phyloP scores from a whole-genome alignment of 2,888 invertebrate genomes.

The Macrophya alboannulata region DNA sequence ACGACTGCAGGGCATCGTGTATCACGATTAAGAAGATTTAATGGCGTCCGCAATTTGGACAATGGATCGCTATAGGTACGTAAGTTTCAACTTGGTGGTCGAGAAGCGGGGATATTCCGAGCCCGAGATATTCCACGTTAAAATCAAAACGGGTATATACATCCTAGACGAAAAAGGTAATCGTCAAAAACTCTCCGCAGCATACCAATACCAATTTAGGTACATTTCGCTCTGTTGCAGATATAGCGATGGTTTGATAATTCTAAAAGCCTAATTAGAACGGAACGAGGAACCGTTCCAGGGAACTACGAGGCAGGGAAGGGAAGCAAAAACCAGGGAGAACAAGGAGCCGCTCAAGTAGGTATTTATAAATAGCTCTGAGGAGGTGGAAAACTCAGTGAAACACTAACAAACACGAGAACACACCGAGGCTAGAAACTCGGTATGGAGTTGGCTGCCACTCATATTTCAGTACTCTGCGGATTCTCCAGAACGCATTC shows the following conservation, averaged over 20 bases:
- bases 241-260: slow-evolving; percentile 15
- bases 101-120: neutral
- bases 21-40: slow-evolving; percentile 57
- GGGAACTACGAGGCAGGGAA: slow-evolving; percentile 50
- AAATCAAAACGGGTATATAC: neutral
- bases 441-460: slow-evolving; percentile 38
- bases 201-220: neutral
- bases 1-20: slow-evolving; percentile 52
- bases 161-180: neutral
- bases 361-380: slow-evolving; percentile 49
- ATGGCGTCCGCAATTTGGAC: slow-evolving; percentile 56
- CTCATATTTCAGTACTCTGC: slow-evolving; percentile 42
- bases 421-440: slow-evolving; percentile 28
- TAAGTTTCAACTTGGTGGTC: slow-evolving; percentile 45
- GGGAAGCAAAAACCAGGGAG: slow-evolving; percentile 49
- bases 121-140: neutral
- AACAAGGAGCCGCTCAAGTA: slow-evolving; percentile 40
- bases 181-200: neutral
- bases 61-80: slow-evolving; percentile 48
- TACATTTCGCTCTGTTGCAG: neutral
- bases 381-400: slow-evolving; percentile 47
- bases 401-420: slow-evolving; percentile 50
- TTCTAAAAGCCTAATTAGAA: slow-evolving; percentile 40
- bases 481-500: slow-evolving; percentile 48
- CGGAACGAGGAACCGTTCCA: slow-evolving; percentile 27